phyloP scores from a whole-genome alignment of 2,113 vertebrate species.

The Pseudolaguvia tuberculata region DNA sequence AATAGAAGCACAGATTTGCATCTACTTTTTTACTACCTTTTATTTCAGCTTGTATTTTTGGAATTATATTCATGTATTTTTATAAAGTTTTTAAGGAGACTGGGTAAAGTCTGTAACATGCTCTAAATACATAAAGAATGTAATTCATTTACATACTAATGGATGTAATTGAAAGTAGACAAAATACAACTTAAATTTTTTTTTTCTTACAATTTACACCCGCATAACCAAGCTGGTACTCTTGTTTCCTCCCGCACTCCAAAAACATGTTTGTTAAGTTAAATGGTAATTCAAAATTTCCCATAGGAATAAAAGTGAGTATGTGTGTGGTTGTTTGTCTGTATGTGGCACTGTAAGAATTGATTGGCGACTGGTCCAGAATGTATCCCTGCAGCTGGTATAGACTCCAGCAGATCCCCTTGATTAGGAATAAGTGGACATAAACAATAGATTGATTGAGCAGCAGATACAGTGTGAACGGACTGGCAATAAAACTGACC shows the following conservation, averaged over 20 bases:
- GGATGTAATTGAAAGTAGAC: slow-evolving; percentile 5
- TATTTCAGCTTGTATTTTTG: slow-evolving; percentile 4
- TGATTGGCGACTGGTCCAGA: no score
- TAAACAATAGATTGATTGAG: no score
- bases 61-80: neutral
- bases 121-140: neutral
- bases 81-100: neutral
- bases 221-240: neutral
- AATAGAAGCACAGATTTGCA: slow-evolving; percentile 6
- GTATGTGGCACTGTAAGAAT: no score
- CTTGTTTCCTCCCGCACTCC: no score
- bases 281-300: no score
- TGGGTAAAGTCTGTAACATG: neutral
- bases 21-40: slow-evolving; percentile 4
- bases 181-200: neutral
- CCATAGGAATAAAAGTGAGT: no score
- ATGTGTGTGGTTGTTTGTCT: no score
- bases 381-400: no score
- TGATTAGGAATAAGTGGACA: no score
- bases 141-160: slow-evolving; percentile 1
- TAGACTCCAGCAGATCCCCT: no score
- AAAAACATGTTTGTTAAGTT: no score
- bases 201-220: neutral
- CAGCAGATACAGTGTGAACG: no score
- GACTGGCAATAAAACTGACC: neutral